phyloP scores from a whole-genome alignment of 2,113 vertebrate genomes.

The Maccullochella peelii region DNA sequence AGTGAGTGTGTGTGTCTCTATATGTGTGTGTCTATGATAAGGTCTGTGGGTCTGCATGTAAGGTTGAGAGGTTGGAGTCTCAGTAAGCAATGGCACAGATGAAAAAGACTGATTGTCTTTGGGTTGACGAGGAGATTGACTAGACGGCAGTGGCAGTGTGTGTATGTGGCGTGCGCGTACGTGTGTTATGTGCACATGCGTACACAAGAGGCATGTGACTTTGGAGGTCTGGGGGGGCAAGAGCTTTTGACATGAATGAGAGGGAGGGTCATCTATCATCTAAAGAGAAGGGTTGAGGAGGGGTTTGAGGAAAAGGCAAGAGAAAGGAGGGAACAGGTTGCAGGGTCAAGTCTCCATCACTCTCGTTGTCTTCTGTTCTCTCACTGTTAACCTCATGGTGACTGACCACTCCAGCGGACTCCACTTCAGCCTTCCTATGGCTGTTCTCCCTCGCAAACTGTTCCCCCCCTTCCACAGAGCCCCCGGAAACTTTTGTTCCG shows the following conservation, averaged over 20 bases:
- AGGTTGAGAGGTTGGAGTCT: constrained; percentile 41
- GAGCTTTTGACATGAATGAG: constrained; percentile 66
- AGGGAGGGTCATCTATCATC: constrained; percentile 75
- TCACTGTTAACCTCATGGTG: constrained; percentile 56
- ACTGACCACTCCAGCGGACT: constrained; percentile 61
- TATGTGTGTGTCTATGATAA: constrained; percentile 48
- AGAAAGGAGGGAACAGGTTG: constrained; percentile 62
- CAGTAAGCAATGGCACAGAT: constrained; percentile 36
- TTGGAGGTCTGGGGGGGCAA: constrained; percentile 48
- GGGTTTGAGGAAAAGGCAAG: constrained; percentile 53
- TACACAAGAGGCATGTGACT: constrained; percentile 56
- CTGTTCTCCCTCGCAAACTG: constrained; percentile 42
- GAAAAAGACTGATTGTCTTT: constrained; percentile 62
- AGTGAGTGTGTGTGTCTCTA: constrained; percentile 40
- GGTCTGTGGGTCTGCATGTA: constrained; percentile 42
- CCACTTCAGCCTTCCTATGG: constrained; percentile 43
- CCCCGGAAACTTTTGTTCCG: constrained; percentile 76
- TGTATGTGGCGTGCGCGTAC: background rate
- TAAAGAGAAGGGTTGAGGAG: constrained; percentile 54
- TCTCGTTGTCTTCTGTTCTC: constrained; percentile 54
- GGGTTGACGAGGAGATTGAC: constrained; percentile 25
- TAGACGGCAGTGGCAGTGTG: constrained; percentile 25
- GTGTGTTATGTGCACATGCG: constrained; percentile 26
- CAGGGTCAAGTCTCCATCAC: constrained; percentile 70
- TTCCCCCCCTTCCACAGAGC: constrained; percentile 32